Conservation (phyloP, 2,113 vertebrate genomes). For the Hippolais icterina region DNA sequence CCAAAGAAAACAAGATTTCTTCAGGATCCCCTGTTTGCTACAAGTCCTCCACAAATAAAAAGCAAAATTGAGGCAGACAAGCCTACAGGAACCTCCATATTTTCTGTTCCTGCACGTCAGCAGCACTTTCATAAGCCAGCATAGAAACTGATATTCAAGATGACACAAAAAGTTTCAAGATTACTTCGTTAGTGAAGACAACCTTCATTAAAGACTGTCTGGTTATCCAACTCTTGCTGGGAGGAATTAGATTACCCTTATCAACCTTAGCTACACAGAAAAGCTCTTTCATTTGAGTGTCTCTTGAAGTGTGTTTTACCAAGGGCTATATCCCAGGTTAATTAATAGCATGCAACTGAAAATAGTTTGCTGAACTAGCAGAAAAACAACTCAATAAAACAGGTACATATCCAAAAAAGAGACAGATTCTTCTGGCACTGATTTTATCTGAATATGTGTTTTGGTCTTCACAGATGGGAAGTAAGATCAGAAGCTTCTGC, state of each 20-base stretch:
- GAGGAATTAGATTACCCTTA: not conserved
- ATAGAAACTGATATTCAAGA: not conserved
- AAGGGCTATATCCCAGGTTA: slow-evolving; percentile 12
- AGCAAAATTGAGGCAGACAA: not conserved
- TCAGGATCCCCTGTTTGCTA: not conserved
- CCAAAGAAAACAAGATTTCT: not conserved
- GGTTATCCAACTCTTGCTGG: not conserved
- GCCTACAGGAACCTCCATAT: not conserved
- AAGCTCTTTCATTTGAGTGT: slow-evolving; percentile 14
- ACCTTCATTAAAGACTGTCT: not conserved
- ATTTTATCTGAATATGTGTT: slow-evolving; percentile 1
- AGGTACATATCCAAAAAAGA: not conserved
- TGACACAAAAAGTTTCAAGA: not conserved
- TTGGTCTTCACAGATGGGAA: not conserved
- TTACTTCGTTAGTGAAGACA: not conserved
- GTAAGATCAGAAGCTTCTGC: not conserved
- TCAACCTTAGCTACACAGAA: not conserved
- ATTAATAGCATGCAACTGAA: slow-evolving; percentile 20
- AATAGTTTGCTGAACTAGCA: slow-evolving; percentile 28
- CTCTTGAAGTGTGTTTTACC: not conserved
- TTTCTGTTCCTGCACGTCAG: not conserved
- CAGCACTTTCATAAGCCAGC: not conserved
- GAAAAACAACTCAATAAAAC: slow-evolving; percentile 31
- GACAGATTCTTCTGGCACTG: not conserved
- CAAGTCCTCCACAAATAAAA: not conserved